Conservation (phyloP, 2,797 vertebrate species). For the Leptatherina wallacei region DNA sequence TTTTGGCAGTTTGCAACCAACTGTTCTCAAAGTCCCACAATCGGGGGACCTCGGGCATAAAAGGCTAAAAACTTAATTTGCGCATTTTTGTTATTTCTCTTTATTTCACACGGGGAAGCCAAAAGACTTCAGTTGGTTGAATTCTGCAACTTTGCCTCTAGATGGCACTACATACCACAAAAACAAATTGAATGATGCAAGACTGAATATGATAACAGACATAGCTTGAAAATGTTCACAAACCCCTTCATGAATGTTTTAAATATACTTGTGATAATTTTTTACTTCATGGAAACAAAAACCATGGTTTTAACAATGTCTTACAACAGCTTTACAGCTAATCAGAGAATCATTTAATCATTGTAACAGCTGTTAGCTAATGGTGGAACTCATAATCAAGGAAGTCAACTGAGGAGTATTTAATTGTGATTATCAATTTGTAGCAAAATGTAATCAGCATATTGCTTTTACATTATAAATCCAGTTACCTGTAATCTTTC, state of each 20-base stretch:
- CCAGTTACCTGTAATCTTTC: neutral
- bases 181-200: neutral
- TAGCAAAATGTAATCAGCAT: too few relatives aligned
- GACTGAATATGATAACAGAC: neutral
- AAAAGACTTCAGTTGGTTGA: neutral
- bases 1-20: too few relatives aligned
- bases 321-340: neutral
- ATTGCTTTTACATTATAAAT: too few relatives aligned
- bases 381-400: neutral
- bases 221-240: neutral
- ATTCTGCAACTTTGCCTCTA: neutral
- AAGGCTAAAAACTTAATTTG: too few relatives aligned
- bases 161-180: neutral
- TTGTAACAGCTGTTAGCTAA: neutral
- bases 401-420: too few relatives aligned
- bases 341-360: neutral
- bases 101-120: too few relatives aligned
- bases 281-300: neutral
- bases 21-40: too few relatives aligned
- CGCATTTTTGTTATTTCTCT: too few relatives aligned
- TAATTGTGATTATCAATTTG: too few relatives aligned
- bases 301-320: neutral
- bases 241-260: neutral
- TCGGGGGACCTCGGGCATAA: too few relatives aligned
- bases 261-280: neutral